Conservation (phyloP, 1,140 invertebrate genomes). For the Trichomalopsis sarcophagae region DNA sequence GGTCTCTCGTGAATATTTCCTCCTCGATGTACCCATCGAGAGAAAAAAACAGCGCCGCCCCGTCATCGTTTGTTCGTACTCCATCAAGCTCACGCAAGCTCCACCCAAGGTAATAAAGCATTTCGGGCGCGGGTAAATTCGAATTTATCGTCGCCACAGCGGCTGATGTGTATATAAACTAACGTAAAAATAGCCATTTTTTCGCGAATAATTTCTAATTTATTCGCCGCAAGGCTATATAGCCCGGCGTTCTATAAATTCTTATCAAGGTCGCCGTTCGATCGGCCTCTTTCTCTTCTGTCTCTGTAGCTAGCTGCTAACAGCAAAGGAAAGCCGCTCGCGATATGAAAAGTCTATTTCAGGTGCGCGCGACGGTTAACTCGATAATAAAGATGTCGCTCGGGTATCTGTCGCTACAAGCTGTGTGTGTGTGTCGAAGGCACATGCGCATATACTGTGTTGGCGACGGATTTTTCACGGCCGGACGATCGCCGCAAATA, state of each 20-base stretch:
- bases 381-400: slow-evolving; percentile 46
- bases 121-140: neutral
- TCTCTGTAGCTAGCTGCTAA: neutral
- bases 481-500: slow-evolving; percentile 38
- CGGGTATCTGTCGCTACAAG: slow-evolving; percentile 11
- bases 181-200: slow-evolving; percentile 11
- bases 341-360: slow-evolving; percentile 48
- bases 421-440: too few species aligned
- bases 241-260: slow-evolving; percentile 35
- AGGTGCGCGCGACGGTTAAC: slow-evolving; percentile 35
- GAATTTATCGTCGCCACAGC: slow-evolving; percentile 3
- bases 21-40: neutral
- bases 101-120: neutral
- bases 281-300: slow-evolving; percentile 29
- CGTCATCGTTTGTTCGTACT: neutral
- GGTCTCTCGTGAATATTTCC: slow-evolving; percentile 22
- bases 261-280: slow-evolving; percentile 41
- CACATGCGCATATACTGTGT: too few species aligned
- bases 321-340: neutral
- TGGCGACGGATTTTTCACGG: slow-evolving; percentile 42
- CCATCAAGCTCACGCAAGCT: slow-evolving; percentile 16
- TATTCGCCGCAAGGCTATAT: slow-evolving; percentile 28
- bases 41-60: too few species aligned
- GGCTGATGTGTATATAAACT: neutral
- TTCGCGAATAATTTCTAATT: slow-evolving; percentile 36